These are phyloP conservation scores for Cranoglanis bouderius DNA, from an alignment of 2,113 vertebrate genomes.

Conservation along the genomic window DNA sequence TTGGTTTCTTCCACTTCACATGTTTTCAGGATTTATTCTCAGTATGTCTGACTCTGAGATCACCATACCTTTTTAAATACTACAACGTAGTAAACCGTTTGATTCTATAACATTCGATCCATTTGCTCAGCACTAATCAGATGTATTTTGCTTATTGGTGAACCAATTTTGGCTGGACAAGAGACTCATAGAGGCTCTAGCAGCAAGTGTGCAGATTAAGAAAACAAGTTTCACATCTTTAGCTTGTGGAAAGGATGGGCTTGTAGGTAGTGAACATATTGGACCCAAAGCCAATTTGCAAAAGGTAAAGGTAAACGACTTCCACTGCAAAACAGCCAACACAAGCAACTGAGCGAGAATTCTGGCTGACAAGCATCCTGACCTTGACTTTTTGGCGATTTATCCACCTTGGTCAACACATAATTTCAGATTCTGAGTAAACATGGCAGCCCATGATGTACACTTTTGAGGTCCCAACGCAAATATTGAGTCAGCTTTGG, in stretches of 20 bases:
- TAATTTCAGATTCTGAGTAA: not conserved
- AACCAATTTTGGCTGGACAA: not conserved
- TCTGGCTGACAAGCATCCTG: not conserved
- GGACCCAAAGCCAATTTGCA: not conserved
- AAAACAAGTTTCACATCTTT: not conserved
- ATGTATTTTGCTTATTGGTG: not conserved
- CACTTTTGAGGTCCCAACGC: not conserved
- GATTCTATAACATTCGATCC: not conserved
- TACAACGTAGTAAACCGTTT: not conserved
- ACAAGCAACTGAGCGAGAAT: not conserved
- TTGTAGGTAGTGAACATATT: no score
- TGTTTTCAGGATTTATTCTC: not conserved
- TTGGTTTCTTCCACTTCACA: not conserved
- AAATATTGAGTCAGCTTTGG: not conserved
- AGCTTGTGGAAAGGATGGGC: no score
- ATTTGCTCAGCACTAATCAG: not conserved
- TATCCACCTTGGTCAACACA: not conserved
- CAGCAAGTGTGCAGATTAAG: not conserved
- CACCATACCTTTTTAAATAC: not conserved
- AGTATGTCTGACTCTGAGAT: not conserved
- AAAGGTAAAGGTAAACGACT: not conserved
- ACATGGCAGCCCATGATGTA: not conserved
- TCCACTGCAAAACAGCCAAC: no score
- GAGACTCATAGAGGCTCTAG: not conserved
- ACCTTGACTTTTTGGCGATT: not conserved